Evolutionary conservation across 2,113 vertebrate species (phyloP).

Genomic region (Phocoena sinus): DNA sequence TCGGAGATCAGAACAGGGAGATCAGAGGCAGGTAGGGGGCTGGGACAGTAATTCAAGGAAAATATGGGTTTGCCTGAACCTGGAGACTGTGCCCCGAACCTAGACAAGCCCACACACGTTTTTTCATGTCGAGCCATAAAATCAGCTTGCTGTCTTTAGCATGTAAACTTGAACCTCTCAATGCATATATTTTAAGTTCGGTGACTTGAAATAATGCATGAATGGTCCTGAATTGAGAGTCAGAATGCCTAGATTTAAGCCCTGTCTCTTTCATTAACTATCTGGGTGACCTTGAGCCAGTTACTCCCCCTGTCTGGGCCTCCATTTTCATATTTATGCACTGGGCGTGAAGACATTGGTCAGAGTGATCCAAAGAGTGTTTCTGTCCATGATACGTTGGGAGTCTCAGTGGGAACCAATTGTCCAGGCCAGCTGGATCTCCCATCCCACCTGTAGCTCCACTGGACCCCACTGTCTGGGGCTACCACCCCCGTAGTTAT

Average conservation of each 20-base stretch:
- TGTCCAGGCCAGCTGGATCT: neutral
- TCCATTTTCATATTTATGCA: neutral
- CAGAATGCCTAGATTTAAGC: neutral
- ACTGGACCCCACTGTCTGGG: neutral
- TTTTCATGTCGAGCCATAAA: neutral
- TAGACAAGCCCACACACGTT: conserved; percentile 15
- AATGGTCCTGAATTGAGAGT: neutral
- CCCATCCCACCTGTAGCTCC: neutral
- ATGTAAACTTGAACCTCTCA: conserved; percentile 7
- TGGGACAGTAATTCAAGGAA: conserved; percentile 35
- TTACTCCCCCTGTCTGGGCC: neutral
- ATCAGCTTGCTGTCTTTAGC: neutral
- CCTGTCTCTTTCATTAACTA: neutral
- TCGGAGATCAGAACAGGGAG: neutral
- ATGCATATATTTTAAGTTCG: conserved; percentile 12
- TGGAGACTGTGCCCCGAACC: neutral
- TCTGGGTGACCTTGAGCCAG: neutral
- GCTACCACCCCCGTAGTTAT: neutral
- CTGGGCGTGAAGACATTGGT: neutral
- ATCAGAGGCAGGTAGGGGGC: neutral
- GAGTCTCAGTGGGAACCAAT: neutral
- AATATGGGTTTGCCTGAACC: neutral
- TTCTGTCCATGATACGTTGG: neutral
- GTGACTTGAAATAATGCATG: conserved; percentile 2
- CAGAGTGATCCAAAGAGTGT: neutral